Conservation (phyloP, 2,888 invertebrate species). For the Dasysyrphus tricinctus region DNA sequence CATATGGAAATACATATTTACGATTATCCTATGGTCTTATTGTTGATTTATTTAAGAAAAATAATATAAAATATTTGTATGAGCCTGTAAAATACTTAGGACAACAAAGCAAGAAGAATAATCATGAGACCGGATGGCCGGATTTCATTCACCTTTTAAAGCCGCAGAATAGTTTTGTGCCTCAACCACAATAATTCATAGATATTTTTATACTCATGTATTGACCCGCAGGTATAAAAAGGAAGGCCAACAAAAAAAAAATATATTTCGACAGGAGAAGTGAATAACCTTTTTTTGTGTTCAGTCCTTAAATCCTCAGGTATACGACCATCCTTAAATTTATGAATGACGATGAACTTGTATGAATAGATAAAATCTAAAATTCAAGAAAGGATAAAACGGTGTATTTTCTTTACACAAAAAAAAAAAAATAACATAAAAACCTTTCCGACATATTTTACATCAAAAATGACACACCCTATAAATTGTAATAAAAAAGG, state of each 20-base stretch:
- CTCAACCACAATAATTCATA: conserved; percentile 17
- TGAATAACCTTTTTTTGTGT: conserved; percentile 14
- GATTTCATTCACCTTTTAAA: conserved; percentile 39
- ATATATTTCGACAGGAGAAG: conserved; percentile 5
- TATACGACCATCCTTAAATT: conserved; percentile 20
- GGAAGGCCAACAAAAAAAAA: background rate
- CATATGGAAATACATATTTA: background rate
- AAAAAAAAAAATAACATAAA: conserved; percentile 13
- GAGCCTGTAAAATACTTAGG: conserved; percentile 22
- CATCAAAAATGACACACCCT: conserved; percentile 40
- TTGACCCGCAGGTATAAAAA: background rate
- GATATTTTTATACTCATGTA: background rate
- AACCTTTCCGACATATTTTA: conserved; percentile 25
- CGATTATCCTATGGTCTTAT: background rate
- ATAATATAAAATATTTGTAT: background rate
- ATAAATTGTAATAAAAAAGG: conserved; percentile 37
- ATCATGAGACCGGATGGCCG: conserved; percentile 50
- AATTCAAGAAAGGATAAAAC: conserved; percentile 39
- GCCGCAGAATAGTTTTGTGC: conserved; percentile 1
- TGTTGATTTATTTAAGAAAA: conserved; percentile 36
- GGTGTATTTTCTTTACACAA: conserved; percentile 4
- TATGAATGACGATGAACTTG: conserved; percentile 54
- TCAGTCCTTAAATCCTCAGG: conserved; percentile 16
- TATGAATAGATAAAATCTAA: conserved; percentile 49
- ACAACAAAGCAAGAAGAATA: conserved; percentile 21